A percentile compares a stretch with the other conserved stretches of the same genome.
Conservation (phyloP, 2,797 vertebrate species). For the Mormyrops attenuatus region DNA sequence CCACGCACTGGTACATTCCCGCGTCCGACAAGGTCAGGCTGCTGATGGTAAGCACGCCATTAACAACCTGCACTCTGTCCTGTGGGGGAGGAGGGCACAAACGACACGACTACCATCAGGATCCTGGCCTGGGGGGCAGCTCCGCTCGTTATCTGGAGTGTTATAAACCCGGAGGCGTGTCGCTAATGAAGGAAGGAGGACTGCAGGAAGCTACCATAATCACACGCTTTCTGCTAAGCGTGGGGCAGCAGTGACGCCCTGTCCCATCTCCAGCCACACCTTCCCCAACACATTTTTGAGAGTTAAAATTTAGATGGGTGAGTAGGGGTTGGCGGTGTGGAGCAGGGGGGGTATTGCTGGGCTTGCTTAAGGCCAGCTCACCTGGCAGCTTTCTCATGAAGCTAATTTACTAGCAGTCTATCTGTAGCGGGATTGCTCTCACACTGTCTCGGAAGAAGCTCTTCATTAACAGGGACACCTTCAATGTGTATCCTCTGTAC, state of each 20-base stretch:
- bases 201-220: background rate
- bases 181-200: background rate
- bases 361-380: background rate
- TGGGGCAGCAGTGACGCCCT: background rate
- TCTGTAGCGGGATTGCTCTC: background rate
- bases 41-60: slow-evolving; percentile 77
- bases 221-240: background rate
- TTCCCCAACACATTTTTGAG: background rate
- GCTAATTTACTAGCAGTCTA: background rate
- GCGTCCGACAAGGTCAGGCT: slow-evolving; percentile 77
- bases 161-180: background rate
- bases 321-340: background rate
- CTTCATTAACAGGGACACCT: background rate
- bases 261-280: background rate
- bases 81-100: slow-evolving; percentile 37
- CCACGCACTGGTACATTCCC: slow-evolving; percentile 94
- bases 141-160: background rate
- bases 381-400: background rate
- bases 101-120: background rate
- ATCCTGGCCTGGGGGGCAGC: no score
- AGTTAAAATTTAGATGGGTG: background rate
- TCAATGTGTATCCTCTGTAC: background rate
- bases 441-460: background rate
- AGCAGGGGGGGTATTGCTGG: background rate
- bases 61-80: slow-evolving; percentile 84